Percentiles rank a stretch among this genome's conserved stretches.
Evolutionary conservation across 2,797 vertebrate genomes (phyloP).

Genomic region (Pantherophis alleghaniensis): DNA sequence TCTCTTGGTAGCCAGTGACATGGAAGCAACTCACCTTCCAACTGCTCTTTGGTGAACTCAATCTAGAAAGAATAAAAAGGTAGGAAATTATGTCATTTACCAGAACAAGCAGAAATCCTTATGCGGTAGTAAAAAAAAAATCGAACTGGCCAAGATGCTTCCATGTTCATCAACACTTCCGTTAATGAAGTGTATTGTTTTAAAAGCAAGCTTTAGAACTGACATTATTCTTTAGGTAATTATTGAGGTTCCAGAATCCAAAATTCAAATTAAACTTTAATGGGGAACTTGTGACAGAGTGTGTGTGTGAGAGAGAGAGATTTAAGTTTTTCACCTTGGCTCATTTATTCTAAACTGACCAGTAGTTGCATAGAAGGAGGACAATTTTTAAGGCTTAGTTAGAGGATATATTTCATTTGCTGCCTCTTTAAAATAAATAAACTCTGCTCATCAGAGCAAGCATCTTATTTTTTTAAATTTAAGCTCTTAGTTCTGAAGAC

Average conservation of each 20-base stretch:
- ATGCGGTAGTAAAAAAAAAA: not conserved
- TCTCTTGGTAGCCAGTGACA: not conserved
- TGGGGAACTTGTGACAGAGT: not conserved
- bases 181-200: not conserved
- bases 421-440: not conserved
- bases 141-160: not conserved
- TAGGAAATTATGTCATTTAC: not conserved
- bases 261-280: not conserved
- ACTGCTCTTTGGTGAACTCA: constrained; percentile 89
- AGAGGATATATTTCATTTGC: not conserved
- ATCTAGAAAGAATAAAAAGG: constrained; percentile 73
- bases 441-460: not conserved
- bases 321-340: not conserved
- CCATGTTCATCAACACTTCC: not conserved
- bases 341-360: not conserved
- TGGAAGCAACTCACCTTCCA: constrained; percentile 82
- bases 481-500: not conserved
- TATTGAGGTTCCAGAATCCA: not conserved
- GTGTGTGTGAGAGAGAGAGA: not conserved
- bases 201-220: not conserved
- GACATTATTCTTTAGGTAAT: not conserved
- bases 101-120: not conserved
- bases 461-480: not conserved
- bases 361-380: not conserved
- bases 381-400: not conserved